phyloP scores from a whole-genome alignment of 2,113 vertebrate species.

The Erinaceus europaeus region DNA sequence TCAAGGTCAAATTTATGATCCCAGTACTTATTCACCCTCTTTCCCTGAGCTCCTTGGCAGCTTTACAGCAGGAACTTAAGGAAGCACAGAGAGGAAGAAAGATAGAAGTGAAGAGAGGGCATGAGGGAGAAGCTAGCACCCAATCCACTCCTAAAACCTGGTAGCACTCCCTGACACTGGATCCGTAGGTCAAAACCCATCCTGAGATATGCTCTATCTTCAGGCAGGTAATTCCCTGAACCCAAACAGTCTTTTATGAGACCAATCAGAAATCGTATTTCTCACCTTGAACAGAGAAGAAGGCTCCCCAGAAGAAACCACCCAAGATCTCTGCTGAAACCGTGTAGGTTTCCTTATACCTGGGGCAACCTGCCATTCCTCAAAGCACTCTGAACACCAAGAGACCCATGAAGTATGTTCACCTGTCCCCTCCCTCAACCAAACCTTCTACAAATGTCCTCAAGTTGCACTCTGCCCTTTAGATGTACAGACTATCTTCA shows the following conservation, averaged over 20 bases:
- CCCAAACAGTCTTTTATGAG: not conserved
- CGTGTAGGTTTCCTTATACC: not conserved
- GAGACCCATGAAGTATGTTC: not conserved
- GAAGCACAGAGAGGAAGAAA: not conserved
- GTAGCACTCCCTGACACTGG: not conserved
- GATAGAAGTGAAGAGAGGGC: not conserved
- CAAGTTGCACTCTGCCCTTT: not conserved
- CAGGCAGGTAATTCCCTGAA: not conserved
- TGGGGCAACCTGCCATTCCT: not conserved
- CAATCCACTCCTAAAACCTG: not conserved
- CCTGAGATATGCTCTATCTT: not conserved
- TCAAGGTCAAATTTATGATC: constrained; percentile 26
- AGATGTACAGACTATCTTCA: not conserved
- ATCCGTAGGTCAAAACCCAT: not conserved
- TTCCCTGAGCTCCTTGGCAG: not conserved
- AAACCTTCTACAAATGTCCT: not conserved
- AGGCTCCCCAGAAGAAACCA: not conserved
- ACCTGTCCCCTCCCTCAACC: not conserved
- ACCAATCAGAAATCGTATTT: not conserved
- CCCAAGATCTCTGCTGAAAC: not conserved
- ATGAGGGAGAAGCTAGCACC: not conserved
- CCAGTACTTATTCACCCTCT: not conserved
- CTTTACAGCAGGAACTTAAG: not conserved
- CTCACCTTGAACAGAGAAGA: not conserved
- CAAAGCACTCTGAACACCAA: not conserved